These are phyloP conservation scores for Portunus trituberculatus DNA, from an alignment of 1,140 invertebrate species.

Conservation along the genomic window DNA sequence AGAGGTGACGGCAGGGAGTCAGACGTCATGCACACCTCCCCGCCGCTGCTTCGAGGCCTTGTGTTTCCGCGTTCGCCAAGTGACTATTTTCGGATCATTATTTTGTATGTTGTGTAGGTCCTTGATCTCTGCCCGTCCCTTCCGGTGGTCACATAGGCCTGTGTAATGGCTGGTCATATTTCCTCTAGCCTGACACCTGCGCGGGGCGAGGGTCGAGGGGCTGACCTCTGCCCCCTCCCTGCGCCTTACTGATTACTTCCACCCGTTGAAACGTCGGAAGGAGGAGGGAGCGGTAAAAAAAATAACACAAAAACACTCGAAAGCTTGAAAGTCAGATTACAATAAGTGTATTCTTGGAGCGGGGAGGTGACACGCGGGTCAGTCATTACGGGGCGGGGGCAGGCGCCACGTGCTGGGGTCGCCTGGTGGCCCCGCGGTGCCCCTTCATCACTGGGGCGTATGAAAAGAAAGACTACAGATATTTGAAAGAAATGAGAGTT, in stretches of 20 bases:
- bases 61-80: background rate
- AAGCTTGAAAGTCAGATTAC: constrained; percentile 11
- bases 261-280: background rate
- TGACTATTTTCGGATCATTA: background rate
- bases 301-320: background rate
- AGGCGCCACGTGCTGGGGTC: background rate
- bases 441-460: background rate
- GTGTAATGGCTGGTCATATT: constrained; percentile 10
- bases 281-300: background rate
- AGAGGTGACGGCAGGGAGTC: background rate
- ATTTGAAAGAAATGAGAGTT: background rate
- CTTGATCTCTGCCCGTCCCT: background rate
- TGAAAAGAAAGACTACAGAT: background rate
- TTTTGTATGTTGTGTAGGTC: background rate
- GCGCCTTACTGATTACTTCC: background rate
- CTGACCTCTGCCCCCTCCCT: background rate
- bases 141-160: constrained; percentile 17
- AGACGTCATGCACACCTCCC: background rate
- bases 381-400: background rate
- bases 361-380: background rate
- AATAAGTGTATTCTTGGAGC: background rate
- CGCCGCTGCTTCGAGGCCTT: background rate
- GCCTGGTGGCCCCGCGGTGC: background rate
- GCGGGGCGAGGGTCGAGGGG: background rate
- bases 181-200: background rate